phyloP scores from a whole-genome alignment of 2,113 vertebrate genomes.

The Zingel zingel region DNA sequence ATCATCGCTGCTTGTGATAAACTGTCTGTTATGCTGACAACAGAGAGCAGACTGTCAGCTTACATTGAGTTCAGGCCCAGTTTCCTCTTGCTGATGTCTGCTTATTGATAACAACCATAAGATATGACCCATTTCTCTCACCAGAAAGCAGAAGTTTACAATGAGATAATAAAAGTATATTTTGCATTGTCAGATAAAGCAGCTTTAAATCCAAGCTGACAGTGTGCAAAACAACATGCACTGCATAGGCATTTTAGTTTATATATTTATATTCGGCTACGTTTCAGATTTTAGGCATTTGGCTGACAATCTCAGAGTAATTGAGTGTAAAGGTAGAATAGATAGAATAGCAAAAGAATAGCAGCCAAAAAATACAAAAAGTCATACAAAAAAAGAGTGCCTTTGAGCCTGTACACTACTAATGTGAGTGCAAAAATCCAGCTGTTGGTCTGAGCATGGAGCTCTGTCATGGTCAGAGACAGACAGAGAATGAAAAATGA shows the following conservation, averaged over 20 bases:
- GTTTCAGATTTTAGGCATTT: slow-evolving; percentile 1
- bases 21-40: slow-evolving; percentile 34
- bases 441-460: slow-evolving; percentile 9
- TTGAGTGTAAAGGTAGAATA: slow-evolving; percentile 2
- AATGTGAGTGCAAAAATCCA: not conserved
- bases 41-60: slow-evolving; percentile 44
- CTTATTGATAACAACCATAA: slow-evolving; percentile 44
- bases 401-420: not conserved
- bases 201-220: slow-evolving; percentile 25
- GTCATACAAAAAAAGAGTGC: not conserved
- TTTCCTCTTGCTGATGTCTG: slow-evolving; percentile 56
- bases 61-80: slow-evolving; percentile 28
- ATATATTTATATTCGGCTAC: slow-evolving; percentile 3
- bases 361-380: not conserved
- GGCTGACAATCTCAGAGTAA: not conserved
- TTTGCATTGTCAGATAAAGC: slow-evolving; percentile 37
- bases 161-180: slow-evolving; percentile 25
- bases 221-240: slow-evolving; percentile 10
- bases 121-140: slow-evolving; percentile 45
- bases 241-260: slow-evolving; percentile 1
- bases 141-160: slow-evolving; percentile 37
- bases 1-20: slow-evolving; percentile 17
- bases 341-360: not conserved
- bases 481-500: not conserved
- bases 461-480: slow-evolving; percentile 1